Conservation (phyloP, 2,888 invertebrate genomes). For the Campoplex nolae region DNA sequence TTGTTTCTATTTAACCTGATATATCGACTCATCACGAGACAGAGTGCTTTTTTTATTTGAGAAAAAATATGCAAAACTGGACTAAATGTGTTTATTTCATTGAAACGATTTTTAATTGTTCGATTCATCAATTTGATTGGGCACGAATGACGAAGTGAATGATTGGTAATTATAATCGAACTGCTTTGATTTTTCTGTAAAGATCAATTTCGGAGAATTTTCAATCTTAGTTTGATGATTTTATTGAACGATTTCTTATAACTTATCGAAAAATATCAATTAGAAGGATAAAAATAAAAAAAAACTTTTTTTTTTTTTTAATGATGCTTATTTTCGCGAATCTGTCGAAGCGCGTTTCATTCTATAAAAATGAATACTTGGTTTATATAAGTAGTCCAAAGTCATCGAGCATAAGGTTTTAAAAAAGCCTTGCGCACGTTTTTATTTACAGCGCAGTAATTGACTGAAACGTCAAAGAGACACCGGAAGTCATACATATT, state of each 20-base stretch:
- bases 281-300: too few species aligned
- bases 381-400: neutral
- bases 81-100: neutral
- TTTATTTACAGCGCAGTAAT: slow-evolving; percentile 25
- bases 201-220: neutral
- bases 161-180: too few species aligned
- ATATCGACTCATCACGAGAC: too few species aligned
- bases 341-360: neutral
- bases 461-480: slow-evolving; percentile 16
- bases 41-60: neutral
- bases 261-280: neutral
- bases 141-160: too few species aligned
- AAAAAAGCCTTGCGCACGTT: neutral
- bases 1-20: neutral
- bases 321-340: neutral
- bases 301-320: neutral
- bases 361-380: neutral
- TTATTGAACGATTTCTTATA: neutral
- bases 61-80: neutral
- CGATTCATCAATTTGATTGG: neutral
- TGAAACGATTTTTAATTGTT: neutral
- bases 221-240: neutral
- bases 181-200: neutral
- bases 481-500: slow-evolving; percentile 31
- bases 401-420: neutral